Conservation (phyloP, 2,888 invertebrate genomes). For the Xestia ashworthii region DNA sequence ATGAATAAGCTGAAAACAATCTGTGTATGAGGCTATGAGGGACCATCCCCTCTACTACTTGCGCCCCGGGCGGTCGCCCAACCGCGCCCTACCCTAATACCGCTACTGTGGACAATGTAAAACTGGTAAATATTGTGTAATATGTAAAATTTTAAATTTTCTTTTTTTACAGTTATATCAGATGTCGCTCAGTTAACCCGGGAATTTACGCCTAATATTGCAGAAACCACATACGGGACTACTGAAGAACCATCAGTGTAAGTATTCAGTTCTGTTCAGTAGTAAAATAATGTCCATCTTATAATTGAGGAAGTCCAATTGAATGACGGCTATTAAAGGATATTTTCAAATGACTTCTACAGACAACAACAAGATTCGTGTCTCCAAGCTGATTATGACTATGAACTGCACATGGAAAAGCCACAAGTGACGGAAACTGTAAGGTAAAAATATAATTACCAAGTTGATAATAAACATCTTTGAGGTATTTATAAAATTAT, state of each 20-base stretch:
- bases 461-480: not conserved
- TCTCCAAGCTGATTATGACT: constrained; percentile 56
- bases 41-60: no score
- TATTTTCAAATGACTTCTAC: not conserved
- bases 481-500: constrained; percentile 18
- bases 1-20: no score
- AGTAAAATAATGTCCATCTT: not conserved
- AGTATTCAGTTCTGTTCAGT: constrained; percentile 20
- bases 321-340: not conserved
- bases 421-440: not conserved
- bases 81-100: no score
- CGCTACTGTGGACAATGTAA: no score
- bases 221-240: constrained; percentile 12
- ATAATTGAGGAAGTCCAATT: not conserved
- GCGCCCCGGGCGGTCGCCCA: no score
- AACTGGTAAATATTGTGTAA: no score
- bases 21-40: no score
- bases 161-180: constrained; percentile 50
- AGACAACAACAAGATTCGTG: constrained; percentile 50
- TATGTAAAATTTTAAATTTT: not conserved
- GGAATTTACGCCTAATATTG: constrained; percentile 43
- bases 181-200: constrained; percentile 56
- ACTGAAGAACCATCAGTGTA: constrained; percentile 33
- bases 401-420: constrained; percentile 16
- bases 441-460: constrained; percentile 38